These are phyloP conservation scores for Otolemur garnettii DNA, from an alignment of 2,113 vertebrate genomes.

Conservation along the genomic window DNA sequence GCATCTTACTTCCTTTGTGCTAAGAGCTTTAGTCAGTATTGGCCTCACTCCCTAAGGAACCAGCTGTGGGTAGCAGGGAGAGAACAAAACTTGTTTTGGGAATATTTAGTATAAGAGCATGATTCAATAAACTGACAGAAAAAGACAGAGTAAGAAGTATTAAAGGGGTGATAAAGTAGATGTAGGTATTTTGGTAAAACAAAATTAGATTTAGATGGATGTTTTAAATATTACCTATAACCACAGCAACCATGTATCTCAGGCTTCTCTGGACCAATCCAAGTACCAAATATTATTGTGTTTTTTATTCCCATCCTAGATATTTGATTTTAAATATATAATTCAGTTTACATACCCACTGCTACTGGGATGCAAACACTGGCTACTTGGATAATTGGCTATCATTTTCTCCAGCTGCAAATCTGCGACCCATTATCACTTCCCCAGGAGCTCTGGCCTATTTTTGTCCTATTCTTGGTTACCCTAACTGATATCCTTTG, in stretches of 20 bases:
- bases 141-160: not conserved
- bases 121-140: slow-evolving; percentile 43
- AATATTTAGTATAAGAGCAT: not conserved
- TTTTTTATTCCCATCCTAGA: not conserved
- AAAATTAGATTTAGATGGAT: slow-evolving; percentile 22
- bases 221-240: not conserved
- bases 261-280: slow-evolving; percentile 3
- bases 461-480: not conserved
- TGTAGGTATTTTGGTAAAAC: not conserved
- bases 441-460: slow-evolving; percentile 22
- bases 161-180: not conserved
- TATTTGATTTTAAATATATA: not conserved
- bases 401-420: slow-evolving; percentile 21
- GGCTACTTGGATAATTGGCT: not conserved
- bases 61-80: not conserved
- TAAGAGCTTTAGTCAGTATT: not conserved
- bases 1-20: not conserved
- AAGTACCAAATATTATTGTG: not conserved
- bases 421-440: not conserved
- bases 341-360: not conserved
- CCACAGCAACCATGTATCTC: not conserved
- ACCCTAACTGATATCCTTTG: not conserved
- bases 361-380: not conserved
- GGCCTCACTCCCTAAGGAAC: not conserved
- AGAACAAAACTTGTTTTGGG: not conserved